Percentiles rank a stretch among this genome's conserved stretches.
Evolutionary conservation across 2,888 invertebrate species (phyloP).

Genomic region (Pachydiplax longipennis): DNA sequence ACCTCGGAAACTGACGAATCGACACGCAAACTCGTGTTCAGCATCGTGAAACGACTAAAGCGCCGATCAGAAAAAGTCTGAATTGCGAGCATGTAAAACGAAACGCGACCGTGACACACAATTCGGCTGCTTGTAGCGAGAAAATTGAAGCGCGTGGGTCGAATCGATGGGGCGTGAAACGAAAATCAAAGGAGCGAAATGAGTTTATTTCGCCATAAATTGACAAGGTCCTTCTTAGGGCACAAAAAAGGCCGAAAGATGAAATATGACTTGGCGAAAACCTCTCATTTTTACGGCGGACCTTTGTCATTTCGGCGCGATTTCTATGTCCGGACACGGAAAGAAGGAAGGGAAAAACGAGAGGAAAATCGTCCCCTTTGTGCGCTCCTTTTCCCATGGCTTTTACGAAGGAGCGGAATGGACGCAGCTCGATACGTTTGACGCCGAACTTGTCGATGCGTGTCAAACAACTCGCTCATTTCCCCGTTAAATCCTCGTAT

Average conservation of each 20-base stretch:
- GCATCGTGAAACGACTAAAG: no score
- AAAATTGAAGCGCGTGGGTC: not conserved
- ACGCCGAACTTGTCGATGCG: not conserved
- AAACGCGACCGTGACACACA: no score
- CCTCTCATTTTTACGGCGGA: not conserved
- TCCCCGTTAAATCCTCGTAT: not conserved
- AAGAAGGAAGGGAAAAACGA: not conserved
- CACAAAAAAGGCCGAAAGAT: not conserved
- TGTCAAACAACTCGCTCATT: not conserved
- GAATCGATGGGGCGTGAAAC: not conserved
- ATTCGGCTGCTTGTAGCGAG: no score
- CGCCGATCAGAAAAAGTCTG: no score
- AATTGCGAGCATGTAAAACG: no score
- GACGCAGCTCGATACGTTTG: not conserved
- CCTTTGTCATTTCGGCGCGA: not conserved
- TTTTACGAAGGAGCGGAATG: not conserved
- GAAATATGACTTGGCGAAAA: not conserved
- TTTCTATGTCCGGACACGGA: not conserved
- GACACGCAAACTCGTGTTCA: no score
- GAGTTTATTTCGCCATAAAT: not conserved
- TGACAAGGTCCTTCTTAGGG: not conserved
- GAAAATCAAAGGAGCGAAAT: not conserved
- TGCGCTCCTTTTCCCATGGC: not conserved
- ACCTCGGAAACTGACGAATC: no score
- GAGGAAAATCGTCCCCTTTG: not conserved